These are phyloP conservation scores for Sarcophaga carnaria DNA, from an alignment of 2,888 invertebrate species.

Conservation along the genomic window DNA sequence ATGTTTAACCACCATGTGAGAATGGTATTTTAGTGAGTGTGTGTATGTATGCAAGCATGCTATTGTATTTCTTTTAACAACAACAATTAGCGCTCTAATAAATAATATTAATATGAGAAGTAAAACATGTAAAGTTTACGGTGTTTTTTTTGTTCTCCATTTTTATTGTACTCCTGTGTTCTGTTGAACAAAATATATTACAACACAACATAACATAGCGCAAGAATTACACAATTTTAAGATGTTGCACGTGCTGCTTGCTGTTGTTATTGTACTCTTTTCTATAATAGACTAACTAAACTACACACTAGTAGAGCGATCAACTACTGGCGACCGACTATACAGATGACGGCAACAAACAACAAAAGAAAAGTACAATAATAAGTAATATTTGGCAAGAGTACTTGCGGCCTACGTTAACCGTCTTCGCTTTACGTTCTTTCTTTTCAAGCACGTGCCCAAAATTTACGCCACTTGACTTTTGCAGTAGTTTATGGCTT, in stretches of 20 bases:
- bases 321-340: conserved; percentile 19
- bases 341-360: conserved; percentile 1
- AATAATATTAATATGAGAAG: conserved; percentile 74
- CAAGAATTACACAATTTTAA: conserved; percentile 55
- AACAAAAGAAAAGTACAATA: conserved; percentile 1
- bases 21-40: neutral
- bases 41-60: conserved; percentile 31
- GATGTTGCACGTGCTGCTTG: conserved; percentile 65
- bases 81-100: conserved; percentile 76
- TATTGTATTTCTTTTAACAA: conserved; percentile 54
- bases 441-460: conserved; percentile 71
- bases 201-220: conserved; percentile 10
- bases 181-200: conserved; percentile 25
- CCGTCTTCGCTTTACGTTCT: conserved; percentile 42
- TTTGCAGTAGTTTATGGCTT: conserved; percentile 72
- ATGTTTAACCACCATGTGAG: conserved; percentile 20
- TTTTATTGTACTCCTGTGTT: conserved; percentile 10
- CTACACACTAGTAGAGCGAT: conserved; percentile 38
- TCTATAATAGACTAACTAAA: neutral
- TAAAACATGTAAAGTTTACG: conserved; percentile 68
- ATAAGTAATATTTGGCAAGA: neutral
- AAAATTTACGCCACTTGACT: conserved; percentile 80
- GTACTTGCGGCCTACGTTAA: conserved; percentile 17
- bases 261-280: conserved; percentile 30
- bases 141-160: conserved; percentile 32